Conservation (phyloP, 2,113 vertebrate genomes). For the Gymnorhina tibicen region DNA sequence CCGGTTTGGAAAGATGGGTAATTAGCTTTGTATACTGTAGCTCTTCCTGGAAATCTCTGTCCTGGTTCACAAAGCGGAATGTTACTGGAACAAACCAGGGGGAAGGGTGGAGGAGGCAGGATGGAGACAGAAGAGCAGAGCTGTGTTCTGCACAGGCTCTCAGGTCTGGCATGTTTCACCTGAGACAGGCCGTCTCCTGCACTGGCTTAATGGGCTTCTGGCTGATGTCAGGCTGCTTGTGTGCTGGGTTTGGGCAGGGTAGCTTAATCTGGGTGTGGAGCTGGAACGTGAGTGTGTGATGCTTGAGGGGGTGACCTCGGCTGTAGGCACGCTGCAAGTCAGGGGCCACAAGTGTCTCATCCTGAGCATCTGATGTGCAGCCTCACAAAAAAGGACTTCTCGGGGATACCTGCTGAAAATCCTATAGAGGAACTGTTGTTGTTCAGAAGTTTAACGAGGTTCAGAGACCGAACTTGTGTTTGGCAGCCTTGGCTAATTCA, state of each 20-base stretch:
- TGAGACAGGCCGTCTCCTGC: not conserved
- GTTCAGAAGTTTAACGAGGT: not conserved
- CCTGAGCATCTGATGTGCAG: not conserved
- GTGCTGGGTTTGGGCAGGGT: not conserved
- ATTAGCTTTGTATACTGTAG: not conserved
- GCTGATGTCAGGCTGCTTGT: not conserved
- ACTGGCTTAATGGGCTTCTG: not conserved
- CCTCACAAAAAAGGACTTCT: not conserved
- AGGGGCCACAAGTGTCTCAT: not conserved
- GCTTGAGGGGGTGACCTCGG: not conserved
- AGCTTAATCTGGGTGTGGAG: not conserved
- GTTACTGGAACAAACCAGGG: not conserved
- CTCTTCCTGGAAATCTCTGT: constrained; percentile 11
- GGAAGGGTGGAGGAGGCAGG: not conserved
- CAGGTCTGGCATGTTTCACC: not conserved
- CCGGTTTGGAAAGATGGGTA: not conserved
- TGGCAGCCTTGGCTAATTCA: not conserved
- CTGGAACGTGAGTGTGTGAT: not conserved
- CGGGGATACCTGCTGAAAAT: not conserved
- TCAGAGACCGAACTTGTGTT: not conserved
- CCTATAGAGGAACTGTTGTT: not conserved
- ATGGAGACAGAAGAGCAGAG: not conserved
- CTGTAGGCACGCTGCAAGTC: not conserved
- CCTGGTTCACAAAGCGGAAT: not conserved
- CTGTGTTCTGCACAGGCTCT: not conserved